phyloP scores from a whole-genome alignment of 2,113 vertebrate species.

The Phrynosoma blainvillii region DNA sequence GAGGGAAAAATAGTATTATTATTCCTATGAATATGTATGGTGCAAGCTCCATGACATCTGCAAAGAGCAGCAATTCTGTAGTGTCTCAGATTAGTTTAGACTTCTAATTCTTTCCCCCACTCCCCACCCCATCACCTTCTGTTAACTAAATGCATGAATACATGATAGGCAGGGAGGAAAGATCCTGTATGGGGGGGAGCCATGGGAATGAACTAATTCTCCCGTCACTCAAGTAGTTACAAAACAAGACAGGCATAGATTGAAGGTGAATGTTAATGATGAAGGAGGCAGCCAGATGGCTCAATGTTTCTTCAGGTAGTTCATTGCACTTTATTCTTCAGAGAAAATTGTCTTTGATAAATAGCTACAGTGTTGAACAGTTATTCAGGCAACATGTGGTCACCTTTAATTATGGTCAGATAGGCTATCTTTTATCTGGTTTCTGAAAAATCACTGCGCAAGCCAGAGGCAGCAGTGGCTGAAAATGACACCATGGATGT shows the following conservation, averaged over 20 bases:
- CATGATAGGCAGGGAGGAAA: conserved; percentile 37
- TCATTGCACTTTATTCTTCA: conserved; percentile 58
- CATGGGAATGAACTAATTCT: conserved; percentile 59
- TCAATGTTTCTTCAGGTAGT: conserved; percentile 56
- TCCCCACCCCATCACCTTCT: conserved; percentile 49
- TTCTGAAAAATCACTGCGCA: conserved; percentile 31
- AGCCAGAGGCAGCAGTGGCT: background rate
- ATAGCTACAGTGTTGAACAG: conserved; percentile 42
- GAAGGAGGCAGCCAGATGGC: conserved; percentile 65
- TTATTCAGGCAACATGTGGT: conserved; percentile 44
- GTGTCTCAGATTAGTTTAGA: conserved; percentile 68
- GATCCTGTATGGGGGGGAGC: conserved; percentile 29
- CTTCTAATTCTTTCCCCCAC: conserved; percentile 46
- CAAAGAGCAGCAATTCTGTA: conserved; percentile 49
- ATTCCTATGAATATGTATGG: conserved; percentile 65
- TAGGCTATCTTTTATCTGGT: conserved; percentile 27
- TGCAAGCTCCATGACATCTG: conserved; percentile 63
- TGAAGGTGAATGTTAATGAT: conserved; percentile 73
- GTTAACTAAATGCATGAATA: conserved; percentile 59
- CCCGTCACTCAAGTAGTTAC: conserved; percentile 65
- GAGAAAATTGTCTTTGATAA: conserved; percentile 66
- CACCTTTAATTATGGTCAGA: conserved; percentile 63
- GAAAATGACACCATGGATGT: background rate
- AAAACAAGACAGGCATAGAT: conserved; percentile 65
- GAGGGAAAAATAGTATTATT: conserved; percentile 34